Evolutionary conservation across 2,797 vertebrate genomes (phyloP).

Genomic region (Australoheros facetus): DNA sequence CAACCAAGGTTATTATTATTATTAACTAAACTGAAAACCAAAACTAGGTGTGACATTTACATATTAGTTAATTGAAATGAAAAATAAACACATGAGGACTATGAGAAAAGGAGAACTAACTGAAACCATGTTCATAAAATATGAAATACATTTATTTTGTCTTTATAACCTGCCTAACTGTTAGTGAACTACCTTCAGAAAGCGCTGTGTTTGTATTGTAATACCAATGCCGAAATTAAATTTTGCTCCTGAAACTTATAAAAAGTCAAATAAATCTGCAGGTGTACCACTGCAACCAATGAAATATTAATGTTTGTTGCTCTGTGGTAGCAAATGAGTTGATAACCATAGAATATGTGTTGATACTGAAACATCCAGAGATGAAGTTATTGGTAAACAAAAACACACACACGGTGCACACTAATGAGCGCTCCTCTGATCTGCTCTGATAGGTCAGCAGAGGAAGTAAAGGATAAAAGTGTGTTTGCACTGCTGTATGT

Average conservation of each 20-base stretch:
- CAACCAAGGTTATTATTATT: not conserved
- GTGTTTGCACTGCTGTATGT: conserved; percentile 13
- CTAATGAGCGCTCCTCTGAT: conserved; percentile 4
- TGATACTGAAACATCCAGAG: not conserved
- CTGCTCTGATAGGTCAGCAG: conserved; percentile 13
- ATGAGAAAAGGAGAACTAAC: not conserved
- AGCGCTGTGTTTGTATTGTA: too few relatives aligned
- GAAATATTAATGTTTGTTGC: not conserved
- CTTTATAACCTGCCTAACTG: not conserved
- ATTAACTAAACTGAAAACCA: not conserved
- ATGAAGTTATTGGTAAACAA: conserved; percentile 1
- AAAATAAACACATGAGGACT: not conserved
- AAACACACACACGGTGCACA: not conserved
- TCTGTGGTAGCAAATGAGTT: not conserved
- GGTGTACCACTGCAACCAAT: not conserved
- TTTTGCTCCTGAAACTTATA: not conserved
- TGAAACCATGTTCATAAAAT: not conserved
- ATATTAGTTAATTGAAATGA: not conserved
- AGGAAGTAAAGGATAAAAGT: conserved; percentile 20
- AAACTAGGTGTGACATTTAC: not conserved
- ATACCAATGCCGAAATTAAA: not conserved
- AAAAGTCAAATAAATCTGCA: not conserved
- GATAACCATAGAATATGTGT: not conserved
- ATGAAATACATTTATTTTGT: not conserved
- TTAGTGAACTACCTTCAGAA: not conserved